phyloP scores from a whole-genome alignment of 2,888 invertebrate genomes.

The Agriopis aurantiaria region DNA sequence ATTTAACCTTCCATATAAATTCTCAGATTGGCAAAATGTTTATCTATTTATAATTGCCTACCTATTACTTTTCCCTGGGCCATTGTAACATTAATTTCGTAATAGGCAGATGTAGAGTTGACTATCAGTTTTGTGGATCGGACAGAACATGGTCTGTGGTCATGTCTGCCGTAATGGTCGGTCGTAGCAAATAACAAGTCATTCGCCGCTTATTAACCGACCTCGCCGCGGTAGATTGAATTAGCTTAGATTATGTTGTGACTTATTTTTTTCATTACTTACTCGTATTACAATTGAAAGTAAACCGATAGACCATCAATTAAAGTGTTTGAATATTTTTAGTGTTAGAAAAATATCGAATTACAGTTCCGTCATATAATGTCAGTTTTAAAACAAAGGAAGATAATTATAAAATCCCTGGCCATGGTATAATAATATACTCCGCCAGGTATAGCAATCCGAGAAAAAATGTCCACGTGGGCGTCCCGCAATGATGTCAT shows the following conservation, averaged over 20 bases:
- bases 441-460: no score
- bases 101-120: slow-evolving; percentile 41
- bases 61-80: background rate
- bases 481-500: no score
- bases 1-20: background rate
- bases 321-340: slow-evolving; percentile 6
- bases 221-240: slow-evolving; percentile 76
- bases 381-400: no score
- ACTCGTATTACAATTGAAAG: slow-evolving; percentile 12
- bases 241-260: slow-evolving; percentile 74
- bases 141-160: slow-evolving; percentile 64
- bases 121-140: slow-evolving; percentile 44
- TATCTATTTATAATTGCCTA: background rate
- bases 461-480: no score
- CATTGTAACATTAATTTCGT: slow-evolving; percentile 29
- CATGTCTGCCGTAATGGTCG: slow-evolving; percentile 56
- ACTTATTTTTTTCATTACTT: slow-evolving; percentile 37
- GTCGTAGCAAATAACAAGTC: slow-evolving; percentile 73
- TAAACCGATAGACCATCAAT: background rate
- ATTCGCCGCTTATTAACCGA: slow-evolving; percentile 77
- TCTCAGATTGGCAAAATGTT: background rate
- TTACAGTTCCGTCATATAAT: background rate
- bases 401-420: background rate
- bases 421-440: no score
- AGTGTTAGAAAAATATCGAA: background rate